Evolutionary conservation across 2,113 vertebrate genomes (phyloP).

Genomic region (Epinephelus cyanopodus): DNA sequence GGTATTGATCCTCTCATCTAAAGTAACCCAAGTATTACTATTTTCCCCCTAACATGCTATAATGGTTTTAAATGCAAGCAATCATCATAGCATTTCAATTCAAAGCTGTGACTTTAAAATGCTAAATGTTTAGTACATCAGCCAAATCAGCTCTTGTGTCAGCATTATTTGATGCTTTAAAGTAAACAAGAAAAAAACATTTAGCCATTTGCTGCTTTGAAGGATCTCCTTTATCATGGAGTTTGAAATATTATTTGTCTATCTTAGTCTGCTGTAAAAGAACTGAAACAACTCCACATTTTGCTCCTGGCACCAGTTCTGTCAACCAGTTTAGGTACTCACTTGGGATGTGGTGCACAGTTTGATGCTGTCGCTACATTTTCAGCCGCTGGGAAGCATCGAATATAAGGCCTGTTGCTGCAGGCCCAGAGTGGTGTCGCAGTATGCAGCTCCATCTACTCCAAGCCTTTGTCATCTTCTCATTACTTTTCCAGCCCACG

Average conservation of each 20-base stretch:
- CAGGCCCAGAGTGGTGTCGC: background rate
- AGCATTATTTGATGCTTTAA: background rate
- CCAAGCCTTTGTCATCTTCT: conserved; percentile 18
- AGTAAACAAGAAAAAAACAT: background rate
- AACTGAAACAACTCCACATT: background rate
- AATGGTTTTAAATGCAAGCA: background rate
- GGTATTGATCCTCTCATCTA: background rate
- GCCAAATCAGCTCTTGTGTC: background rate
- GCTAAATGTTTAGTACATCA: background rate
- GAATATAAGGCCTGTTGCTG: conserved; percentile 4
- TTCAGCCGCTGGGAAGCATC: background rate
- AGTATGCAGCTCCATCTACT: background rate
- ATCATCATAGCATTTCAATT: background rate
- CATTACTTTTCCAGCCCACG: conserved; percentile 10
- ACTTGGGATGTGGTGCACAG: background rate
- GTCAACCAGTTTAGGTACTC: background rate
- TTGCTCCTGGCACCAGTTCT: background rate
- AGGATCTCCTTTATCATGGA: background rate
- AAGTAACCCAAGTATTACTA: background rate
- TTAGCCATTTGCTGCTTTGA: background rate
- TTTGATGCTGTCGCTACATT: background rate
- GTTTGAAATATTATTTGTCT: background rate
- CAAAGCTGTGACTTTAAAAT: background rate
- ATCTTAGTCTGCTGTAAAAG: background rate
- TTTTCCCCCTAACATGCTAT: background rate